A percentile compares a stretch with the other conserved stretches of the same genome.
Evolutionary conservation across 1,140 invertebrate genomes (phyloP).

Genomic region (Euwallacea fornicatus): DNA sequence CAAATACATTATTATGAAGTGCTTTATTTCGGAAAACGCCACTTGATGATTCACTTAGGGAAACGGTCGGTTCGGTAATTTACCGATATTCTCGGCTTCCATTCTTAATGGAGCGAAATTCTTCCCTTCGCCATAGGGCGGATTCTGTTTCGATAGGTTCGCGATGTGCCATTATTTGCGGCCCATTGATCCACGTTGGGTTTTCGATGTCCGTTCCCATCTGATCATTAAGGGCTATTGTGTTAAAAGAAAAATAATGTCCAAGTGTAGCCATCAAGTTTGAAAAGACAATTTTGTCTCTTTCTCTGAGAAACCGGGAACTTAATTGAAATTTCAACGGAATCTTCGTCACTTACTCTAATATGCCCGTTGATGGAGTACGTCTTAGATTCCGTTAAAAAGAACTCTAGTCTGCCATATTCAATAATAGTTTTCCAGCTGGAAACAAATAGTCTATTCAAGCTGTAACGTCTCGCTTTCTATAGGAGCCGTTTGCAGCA

Average conservation of each 20-base stretch:
- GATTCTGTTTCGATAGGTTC: not conserved
- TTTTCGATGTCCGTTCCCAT: not conserved
- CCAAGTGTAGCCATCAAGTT: no score
- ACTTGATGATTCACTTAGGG: conserved; percentile 14
- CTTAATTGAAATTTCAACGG: no score
- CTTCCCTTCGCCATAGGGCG: conserved; percentile 1
- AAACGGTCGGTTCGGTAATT: conserved; percentile 4
- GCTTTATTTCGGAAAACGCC: conserved; percentile 8
- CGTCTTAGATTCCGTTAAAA: no score
- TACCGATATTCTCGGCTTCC: conserved; percentile 1
- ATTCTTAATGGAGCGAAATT: not conserved
- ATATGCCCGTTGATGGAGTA: no score
- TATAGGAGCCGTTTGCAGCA: no score
- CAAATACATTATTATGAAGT: conserved; percentile 14
- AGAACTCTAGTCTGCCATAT: no score
- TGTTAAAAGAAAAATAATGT: not conserved
- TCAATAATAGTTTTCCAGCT: no score
- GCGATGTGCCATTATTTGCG: conserved; percentile 4
- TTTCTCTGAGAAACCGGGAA: no score
- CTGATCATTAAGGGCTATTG: not conserved
- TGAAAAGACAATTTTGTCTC: no score
- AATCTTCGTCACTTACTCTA: no score
- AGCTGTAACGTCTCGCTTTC: no score
- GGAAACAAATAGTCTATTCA: no score
- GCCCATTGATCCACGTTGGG: not conserved